Evolutionary conservation across 1,140 invertebrate species (phyloP), one percentile per base, ranked within the genome.

Genomic region (Branchinecta lynchi): DNA sequence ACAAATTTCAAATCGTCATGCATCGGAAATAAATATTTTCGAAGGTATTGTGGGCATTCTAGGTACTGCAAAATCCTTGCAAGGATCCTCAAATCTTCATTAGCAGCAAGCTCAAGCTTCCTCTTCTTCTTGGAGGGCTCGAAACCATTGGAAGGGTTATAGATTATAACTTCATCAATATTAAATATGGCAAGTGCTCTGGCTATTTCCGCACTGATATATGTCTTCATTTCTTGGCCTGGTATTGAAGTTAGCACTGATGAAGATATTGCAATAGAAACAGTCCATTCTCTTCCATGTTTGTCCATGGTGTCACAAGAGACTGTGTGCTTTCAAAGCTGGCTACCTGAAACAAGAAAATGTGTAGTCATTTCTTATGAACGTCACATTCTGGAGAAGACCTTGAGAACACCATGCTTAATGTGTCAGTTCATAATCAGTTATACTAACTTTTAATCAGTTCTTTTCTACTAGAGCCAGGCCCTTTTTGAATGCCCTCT

Each of bases 181-280:
- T 78, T 79, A 73, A 82, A 86, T 44, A 86, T 77, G 45, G 78
- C 78, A 45, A 81, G 81, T 66, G 81, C 80, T 73, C 84, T 75
- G 44, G 82, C 84, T 70, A 86, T 66, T 45, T 70, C 65, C 8
- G 93, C 94, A 43, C 90, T 91, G 9, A 98, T 79, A 81, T 96
- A 96, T 0, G 92, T 87, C 66, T 89, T 83, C 17, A 98, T 78
- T 78, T 93, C 90, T 0, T 83, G 80, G 5, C 90, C 89, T 76
- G 96, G 93, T 0, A 93, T 92, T 81, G 97, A 97, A 75, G 96
- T 92, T 20, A 98, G 77, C 75, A 98, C 96, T 1, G 94, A 96
- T 0, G 94, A 93, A 8, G 96, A 93, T 8, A 99, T 82, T 0
- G 95, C 96, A 76, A 99, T 93, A 70, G 88, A 91, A 8, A 97